Percentiles rank a stretch among this genome's conserved stretches.
Conservation (phyloP, 2,797 vertebrate genomes). For the Florisuga fusca region DNA sequence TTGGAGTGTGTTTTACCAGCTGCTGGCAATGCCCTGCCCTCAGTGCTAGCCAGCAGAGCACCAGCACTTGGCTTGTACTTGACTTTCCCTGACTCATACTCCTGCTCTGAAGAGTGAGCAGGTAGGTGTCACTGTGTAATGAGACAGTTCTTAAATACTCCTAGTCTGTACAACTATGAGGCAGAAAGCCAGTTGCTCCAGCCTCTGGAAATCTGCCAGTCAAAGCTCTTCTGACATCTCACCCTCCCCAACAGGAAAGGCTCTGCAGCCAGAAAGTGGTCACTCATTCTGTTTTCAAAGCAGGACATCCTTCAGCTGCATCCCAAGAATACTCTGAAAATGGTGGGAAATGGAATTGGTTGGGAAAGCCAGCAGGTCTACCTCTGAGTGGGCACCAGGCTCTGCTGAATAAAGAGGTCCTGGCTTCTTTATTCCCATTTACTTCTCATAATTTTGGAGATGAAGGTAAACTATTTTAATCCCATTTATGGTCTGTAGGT, state of each 20-base stretch:
- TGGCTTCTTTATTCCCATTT: neutral
- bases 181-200: neutral
- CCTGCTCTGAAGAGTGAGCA: neutral
- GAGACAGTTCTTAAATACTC: neutral
- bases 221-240: neutral
- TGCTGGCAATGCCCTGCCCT: neutral
- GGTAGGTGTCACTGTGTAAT: neutral
- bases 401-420: neutral
- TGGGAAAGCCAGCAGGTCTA: neutral
- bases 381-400: neutral
- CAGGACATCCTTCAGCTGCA: neutral
- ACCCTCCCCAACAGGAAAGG: neutral
- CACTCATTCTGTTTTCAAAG: neutral
- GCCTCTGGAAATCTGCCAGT: neutral
- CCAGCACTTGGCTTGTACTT: neutral
- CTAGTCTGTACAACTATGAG: neutral
- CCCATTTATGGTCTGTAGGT: neutral
- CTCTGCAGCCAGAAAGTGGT: neutral
- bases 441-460: neutral
- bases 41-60: neutral
- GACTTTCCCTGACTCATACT: neutral
- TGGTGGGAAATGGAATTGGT: neutral
- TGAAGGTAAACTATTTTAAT: slow-evolving; percentile 13
- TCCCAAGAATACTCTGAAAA: neutral
- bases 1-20: neutral